Conservation (phyloP, 2,888 invertebrate species). For the Lasioglossum lativentre region DNA sequence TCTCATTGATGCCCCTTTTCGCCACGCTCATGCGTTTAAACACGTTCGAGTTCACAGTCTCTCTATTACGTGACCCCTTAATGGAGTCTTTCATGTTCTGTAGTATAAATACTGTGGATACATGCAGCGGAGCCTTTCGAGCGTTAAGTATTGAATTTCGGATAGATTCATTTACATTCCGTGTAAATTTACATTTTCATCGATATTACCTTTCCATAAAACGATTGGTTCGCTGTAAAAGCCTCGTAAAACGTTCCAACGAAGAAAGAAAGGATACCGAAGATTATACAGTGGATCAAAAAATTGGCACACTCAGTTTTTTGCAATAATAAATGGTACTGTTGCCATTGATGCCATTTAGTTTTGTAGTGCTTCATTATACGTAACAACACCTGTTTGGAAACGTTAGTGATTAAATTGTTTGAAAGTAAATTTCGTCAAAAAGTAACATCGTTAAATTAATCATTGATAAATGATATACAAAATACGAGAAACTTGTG, state of each 20-base stretch:
- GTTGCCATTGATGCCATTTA: background rate
- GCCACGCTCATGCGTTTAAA: background rate
- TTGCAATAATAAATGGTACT: background rate
- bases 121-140: background rate
- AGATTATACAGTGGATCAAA: background rate
- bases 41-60: background rate
- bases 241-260: background rate
- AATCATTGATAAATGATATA: no score
- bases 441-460: background rate
- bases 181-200: background rate
- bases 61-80: background rate
- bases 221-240: conserved; percentile 3
- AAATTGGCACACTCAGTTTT: background rate
- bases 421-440: background rate
- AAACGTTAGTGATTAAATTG: background rate
- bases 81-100: conserved; percentile 1
- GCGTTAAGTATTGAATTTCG: conserved; percentile 7
- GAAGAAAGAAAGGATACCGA: background rate
- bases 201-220: conserved; percentile 10
- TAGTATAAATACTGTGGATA: background rate
- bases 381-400: background rate
- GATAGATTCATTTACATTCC: background rate
- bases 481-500: background rate
- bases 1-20: background rate
- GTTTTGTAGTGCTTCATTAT: background rate